Conservation (phyloP, 2,113 vertebrate genomes). For the Motacilla alba region DNA sequence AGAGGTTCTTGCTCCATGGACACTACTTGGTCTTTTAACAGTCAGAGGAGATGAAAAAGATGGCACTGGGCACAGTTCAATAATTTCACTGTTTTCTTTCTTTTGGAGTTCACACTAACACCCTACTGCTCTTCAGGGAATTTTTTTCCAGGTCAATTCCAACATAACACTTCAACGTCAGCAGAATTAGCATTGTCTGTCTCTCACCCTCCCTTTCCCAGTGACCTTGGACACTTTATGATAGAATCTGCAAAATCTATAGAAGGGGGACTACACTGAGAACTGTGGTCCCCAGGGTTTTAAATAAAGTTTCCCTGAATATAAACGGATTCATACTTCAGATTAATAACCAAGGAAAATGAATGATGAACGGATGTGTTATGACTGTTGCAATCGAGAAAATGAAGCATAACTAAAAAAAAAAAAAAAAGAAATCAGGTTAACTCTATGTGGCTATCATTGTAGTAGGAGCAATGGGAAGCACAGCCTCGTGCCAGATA, state of each 20-base stretch:
- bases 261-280: neutral
- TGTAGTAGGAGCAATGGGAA: neutral
- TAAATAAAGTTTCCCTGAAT: neutral
- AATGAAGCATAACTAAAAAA: constrained; percentile 35
- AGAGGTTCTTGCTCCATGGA: neutral
- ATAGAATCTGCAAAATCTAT: neutral
- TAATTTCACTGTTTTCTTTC: constrained; percentile 16
- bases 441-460: neutral
- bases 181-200: constrained; percentile 28
- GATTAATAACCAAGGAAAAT: constrained; percentile 31
- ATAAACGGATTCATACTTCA: constrained; percentile 27
- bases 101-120: constrained; percentile 8
- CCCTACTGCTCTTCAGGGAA: constrained; percentile 26
- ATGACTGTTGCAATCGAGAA: constrained; percentile 21
- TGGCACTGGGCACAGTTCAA: neutral
- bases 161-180: neutral
- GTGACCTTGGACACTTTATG: neutral
- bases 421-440: neutral
- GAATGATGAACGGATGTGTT: neutral
- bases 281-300: neutral
- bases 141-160: constrained; percentile 51
- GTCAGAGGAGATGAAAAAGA: neutral
- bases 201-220: neutral
- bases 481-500: neutral
- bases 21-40: neutral